These are phyloP conservation scores for Oreocharis arfaki DNA, from an alignment of 2,113 vertebrate genomes.

Conservation along the genomic window DNA sequence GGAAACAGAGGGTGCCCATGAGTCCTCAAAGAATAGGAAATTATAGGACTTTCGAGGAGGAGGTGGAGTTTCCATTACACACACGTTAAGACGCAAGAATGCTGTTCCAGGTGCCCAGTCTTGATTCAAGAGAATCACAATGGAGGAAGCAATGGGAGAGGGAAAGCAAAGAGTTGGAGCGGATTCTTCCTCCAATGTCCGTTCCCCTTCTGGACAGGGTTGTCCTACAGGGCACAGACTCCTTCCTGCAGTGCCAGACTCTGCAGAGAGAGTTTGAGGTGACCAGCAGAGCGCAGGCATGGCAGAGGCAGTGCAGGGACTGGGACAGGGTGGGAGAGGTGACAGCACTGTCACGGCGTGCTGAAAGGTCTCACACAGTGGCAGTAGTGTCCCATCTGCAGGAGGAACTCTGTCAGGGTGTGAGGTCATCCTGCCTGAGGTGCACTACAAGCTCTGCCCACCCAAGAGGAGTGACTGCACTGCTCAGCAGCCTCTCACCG, in stretches of 20 bases:
- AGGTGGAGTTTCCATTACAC: background rate
- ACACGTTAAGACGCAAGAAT: background rate
- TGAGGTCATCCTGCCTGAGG: background rate
- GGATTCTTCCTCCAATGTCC: background rate
- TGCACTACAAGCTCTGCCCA: background rate
- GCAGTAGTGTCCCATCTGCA: background rate
- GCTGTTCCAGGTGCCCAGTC: background rate
- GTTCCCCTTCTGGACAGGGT: background rate
- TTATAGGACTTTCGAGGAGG: background rate
- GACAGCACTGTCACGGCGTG: background rate
- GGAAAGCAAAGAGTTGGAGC: background rate
- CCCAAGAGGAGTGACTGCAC: background rate
- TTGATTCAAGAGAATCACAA: background rate
- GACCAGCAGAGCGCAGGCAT: rapidly evolving
- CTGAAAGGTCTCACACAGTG: background rate
- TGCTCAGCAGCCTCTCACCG: background rate
- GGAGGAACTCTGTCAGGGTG: background rate
- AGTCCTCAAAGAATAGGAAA: background rate
- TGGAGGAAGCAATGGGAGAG: background rate
- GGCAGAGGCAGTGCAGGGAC: background rate
- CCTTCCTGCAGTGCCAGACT: background rate
- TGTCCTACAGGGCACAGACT: background rate
- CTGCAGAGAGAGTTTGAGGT: background rate
- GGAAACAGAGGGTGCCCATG: background rate
- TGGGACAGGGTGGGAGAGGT: background rate